Evolutionary conservation across 2,113 vertebrate species (phyloP).

Genomic region (Melanostigma gelatinosum): DNA sequence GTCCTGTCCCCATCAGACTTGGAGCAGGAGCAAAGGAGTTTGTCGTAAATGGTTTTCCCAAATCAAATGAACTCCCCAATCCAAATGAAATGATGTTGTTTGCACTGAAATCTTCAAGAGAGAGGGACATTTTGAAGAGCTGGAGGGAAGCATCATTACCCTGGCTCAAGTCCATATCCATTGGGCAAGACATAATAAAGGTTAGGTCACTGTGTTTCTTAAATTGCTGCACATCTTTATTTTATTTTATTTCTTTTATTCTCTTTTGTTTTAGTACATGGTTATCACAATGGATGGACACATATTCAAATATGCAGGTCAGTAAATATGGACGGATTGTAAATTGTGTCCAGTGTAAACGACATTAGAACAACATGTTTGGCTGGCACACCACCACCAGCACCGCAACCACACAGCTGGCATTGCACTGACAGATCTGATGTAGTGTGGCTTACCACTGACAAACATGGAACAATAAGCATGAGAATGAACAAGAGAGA

Average conservation of each 20-base stretch:
- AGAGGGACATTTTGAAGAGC: constrained; percentile 13
- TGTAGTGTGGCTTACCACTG: constrained; percentile 70
- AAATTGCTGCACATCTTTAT: constrained; percentile 19
- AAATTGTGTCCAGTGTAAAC: constrained; percentile 38
- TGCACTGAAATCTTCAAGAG: constrained; percentile 17
- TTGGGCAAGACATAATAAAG: not conserved
- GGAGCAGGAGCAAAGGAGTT: constrained; percentile 50
- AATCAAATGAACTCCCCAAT: constrained; percentile 52
- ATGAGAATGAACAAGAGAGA: constrained; percentile 48
- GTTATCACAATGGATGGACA: not conserved
- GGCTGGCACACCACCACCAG: constrained; percentile 49
- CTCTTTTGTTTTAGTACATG: constrained; percentile 1
- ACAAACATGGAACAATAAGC: constrained; percentile 68
- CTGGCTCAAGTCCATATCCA: constrained; percentile 22
- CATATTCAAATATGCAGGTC: constrained; percentile 6
- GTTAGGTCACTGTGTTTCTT: constrained; percentile 11
- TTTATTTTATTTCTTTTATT: not conserved
- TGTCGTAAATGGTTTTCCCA: constrained; percentile 37
- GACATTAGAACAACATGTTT: constrained; percentile 59
- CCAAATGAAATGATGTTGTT: constrained; percentile 50
- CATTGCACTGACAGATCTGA: constrained; percentile 63
- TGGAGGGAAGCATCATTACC: constrained; percentile 4
- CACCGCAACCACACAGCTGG: constrained; percentile 61
- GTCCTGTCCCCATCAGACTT: constrained; percentile 41
- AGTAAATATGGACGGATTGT: constrained; percentile 19